These are phyloP conservation scores for Subacronicta megacephala DNA, from an alignment of 2,888 invertebrate genomes.

Conservation along the genomic window DNA sequence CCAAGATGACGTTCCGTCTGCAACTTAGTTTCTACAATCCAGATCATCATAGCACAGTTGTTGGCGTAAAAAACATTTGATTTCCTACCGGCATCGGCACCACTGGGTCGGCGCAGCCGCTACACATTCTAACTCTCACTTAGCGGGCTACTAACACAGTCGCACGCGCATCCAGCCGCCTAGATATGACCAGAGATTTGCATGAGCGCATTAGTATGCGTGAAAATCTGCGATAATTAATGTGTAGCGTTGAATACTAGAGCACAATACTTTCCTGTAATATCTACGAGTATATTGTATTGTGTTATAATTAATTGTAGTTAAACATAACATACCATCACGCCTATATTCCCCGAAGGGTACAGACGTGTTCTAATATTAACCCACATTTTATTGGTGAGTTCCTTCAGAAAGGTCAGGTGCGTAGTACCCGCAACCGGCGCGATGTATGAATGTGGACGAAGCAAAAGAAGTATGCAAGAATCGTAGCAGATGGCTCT, in stretches of 20 bases:
- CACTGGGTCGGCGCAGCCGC: conserved; percentile 64
- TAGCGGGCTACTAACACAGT: conserved; percentile 72
- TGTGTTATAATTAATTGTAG: not conserved
- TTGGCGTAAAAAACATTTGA: conserved; percentile 21
- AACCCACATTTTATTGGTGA: no score
- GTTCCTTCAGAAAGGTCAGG: no score
- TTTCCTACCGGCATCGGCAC: conserved; percentile 49
- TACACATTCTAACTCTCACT: conserved; percentile 84
- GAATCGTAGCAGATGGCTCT: no score
- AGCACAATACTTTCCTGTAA: conserved; percentile 52
- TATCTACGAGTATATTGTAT: conserved; percentile 12
- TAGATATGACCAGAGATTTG: conserved; percentile 55
- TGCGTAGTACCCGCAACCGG: no score
- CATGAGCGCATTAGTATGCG: conserved; percentile 53
- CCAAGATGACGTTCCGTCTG: no score
- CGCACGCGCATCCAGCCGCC: conserved; percentile 62
- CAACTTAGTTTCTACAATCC: not conserved
- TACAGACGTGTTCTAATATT: no score
- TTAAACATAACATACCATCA: no score
- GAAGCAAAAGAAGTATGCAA: no score
- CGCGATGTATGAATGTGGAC: no score
- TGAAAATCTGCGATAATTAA: conserved; percentile 63
- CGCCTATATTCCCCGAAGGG: no score
- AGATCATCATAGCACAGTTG: conserved; percentile 22
- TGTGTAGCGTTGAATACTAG: conserved; percentile 58